Conservation (phyloP, 2,888 invertebrate species). For the Lasius platythorax region DNA sequence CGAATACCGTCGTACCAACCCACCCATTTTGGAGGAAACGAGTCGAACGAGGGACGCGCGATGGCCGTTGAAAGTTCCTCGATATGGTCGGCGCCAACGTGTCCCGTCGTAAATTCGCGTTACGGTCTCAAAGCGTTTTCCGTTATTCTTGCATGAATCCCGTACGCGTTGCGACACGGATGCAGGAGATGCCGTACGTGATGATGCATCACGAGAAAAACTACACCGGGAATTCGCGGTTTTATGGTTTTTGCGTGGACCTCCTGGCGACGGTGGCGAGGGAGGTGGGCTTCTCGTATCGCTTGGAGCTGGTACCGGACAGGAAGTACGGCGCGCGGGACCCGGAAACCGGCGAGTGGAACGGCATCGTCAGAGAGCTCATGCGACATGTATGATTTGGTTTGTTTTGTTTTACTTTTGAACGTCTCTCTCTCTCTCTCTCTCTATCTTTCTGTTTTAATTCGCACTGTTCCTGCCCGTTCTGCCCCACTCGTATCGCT, state of each 20-base stretch:
- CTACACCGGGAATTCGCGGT: slow-evolving; percentile 91
- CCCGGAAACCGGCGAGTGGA: slow-evolving; percentile 89
- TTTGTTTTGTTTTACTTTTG: slow-evolving; percentile 79
- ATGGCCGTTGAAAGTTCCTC: slow-evolving; percentile 32
- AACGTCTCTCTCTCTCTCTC: slow-evolving; percentile 31
- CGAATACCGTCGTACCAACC: slow-evolving; percentile 18
- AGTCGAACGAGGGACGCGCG: slow-evolving; percentile 7
- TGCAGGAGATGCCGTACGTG: slow-evolving; percentile 91
- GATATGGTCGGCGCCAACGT: slow-evolving; percentile 57
- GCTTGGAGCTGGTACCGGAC: slow-evolving; percentile 91
- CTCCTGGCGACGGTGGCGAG: slow-evolving; percentile 90
- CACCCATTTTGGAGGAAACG: slow-evolving; percentile 40
- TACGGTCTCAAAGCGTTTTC: slow-evolving; percentile 62
- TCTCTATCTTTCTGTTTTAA: slow-evolving; percentile 47
- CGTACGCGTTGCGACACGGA: slow-evolving; percentile 58
- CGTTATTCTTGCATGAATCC: slow-evolving; percentile 71
- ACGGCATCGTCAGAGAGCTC: slow-evolving; percentile 91
- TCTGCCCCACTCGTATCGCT: slow-evolving; percentile 15
- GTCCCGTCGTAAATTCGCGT: slow-evolving; percentile 57
- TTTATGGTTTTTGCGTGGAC: slow-evolving; percentile 94
- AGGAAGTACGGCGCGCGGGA: slow-evolving; percentile 89
- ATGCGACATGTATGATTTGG: slow-evolving; percentile 90
- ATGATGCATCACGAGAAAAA: slow-evolving; percentile 91
- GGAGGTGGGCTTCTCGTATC: slow-evolving; percentile 91
- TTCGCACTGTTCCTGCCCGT: not conserved